These are phyloP conservation scores for Telmatochromis sp. DNA, from an alignment of 2,113 vertebrate species.

Conservation along the genomic window DNA sequence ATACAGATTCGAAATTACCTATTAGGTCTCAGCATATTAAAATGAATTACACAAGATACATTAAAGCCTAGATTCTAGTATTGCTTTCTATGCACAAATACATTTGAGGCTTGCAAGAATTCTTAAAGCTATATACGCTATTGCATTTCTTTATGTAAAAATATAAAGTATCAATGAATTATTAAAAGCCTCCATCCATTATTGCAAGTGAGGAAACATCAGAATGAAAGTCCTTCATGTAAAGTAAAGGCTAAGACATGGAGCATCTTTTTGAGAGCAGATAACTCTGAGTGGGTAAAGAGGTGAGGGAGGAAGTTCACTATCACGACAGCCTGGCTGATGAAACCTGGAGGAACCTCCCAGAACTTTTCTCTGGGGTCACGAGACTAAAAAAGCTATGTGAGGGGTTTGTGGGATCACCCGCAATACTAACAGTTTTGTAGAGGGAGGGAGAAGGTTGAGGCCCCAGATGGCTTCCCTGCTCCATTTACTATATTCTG, in stretches of 20 bases:
- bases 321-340: not conserved
- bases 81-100: not conserved
- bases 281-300: fast-evolving
- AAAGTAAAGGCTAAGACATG: not conserved
- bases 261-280: not conserved
- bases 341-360: not conserved
- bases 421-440: not conserved
- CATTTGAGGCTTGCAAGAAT: not conserved
- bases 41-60: not conserved
- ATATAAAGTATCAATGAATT: not conserved
- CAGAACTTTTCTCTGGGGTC: not conserved
- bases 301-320: not conserved
- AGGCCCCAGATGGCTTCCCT: not conserved
- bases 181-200: not conserved
- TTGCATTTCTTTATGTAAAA: not conserved
- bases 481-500: not conserved
- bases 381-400: not conserved
- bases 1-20: not conserved
- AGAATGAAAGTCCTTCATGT: not conserved
- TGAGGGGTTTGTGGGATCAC: not conserved
- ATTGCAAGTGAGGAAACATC: not conserved
- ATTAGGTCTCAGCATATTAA: not conserved
- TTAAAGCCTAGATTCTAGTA: not conserved
- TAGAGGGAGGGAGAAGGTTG: not conserved
- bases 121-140: not conserved